A percentile compares a stretch with the other conserved stretches of the same genome.
Evolutionary conservation across 37 sponge, comb jelly and placozoan species (phyloP).

Genomic region (Ephydatia muelleri): DNA sequence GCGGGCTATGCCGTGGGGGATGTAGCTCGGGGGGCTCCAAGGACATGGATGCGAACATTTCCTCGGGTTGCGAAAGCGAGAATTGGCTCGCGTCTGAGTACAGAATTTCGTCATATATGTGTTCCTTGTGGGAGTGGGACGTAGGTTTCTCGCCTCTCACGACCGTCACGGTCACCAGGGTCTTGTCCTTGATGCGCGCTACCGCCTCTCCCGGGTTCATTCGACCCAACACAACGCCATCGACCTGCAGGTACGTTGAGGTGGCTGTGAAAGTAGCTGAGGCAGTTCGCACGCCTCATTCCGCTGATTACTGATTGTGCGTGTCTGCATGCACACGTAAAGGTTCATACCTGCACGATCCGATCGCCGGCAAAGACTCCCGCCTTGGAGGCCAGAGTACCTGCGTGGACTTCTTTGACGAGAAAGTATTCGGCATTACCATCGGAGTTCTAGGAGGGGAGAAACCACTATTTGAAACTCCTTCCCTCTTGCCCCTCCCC

Average conservation of each 20-base stretch:
- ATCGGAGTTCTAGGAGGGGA: slow-evolving; percentile 13
- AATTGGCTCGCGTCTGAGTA: slow-evolving; percentile 40
- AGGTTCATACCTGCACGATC: slow-evolving; percentile 58
- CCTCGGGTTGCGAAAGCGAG: slow-evolving; percentile 38
- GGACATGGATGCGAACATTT: slow-evolving; percentile 9
- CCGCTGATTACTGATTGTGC: too few relatives aligned
- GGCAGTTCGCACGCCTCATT: background rate
- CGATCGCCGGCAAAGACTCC: slow-evolving; percentile 71
- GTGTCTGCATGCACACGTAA: background rate
- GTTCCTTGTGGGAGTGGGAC: background rate
- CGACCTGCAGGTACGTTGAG: slow-evolving; percentile 35
- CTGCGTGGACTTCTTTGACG: slow-evolving; percentile 53
- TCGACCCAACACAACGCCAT: slow-evolving; percentile 20
- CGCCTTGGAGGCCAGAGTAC: slow-evolving; percentile 55
- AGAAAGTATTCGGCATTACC: slow-evolving; percentile 28
- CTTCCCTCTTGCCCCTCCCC: background rate
- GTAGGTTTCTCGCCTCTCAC: slow-evolving; percentile 6
- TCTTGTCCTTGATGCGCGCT: slow-evolving; percentile 59
- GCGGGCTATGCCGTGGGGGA: background rate
- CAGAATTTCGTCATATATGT: slow-evolving; percentile 57
- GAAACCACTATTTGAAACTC: background rate
- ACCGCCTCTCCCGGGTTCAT: slow-evolving; percentile 57
- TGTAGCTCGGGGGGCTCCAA: background rate
- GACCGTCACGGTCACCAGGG: slow-evolving; percentile 49
- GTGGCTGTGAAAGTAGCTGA: background rate